Evolutionary conservation across 2,113 vertebrate genomes (phyloP), one percentile per base, ranked within the genome.

Genomic region (Ranitomeya imitator): DNA sequence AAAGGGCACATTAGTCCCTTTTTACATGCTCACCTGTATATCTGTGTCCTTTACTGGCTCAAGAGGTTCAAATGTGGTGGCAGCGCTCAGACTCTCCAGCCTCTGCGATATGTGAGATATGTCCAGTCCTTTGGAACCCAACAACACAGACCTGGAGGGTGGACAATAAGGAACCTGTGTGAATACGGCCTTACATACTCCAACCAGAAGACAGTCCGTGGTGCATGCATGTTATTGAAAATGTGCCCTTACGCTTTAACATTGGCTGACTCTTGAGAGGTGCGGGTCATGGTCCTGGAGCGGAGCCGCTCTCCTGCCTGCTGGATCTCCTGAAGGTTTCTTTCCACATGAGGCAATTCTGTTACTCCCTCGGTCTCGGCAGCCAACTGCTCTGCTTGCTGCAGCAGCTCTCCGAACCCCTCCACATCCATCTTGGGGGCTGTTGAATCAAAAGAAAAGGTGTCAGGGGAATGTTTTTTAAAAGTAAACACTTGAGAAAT

Each of bases 41-140:
- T 99, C 98, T 0, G 98, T 99, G 91, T 99, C 98, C 93, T 98
- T 99, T 84, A 99, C 98, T 0, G 98, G 98, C 90, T 99, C 98
- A 61, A 99, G 95, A 71, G 98, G 98, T 90, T 99, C 98, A 90
- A 99, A 99, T 0, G 98, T 99, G 87, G 98, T 99, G 26, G 96
- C 98, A 85, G 98, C 98, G 86, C 98, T 99, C 12, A 99, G 93
- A 91, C 95, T 98, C 92, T 99, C 97, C 76, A 99, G 76, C 19
- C 97, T 95, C 92, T 99, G 98, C 21, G 98, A 99, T 90, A 98
- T 99, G 92, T 99, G 97, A 89, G 98, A 97, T 90, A 98, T 97
- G 91, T 99, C 98, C 88, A 99, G 96, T 13, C 98, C 98, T 92
- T 91, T 95, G 91, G 98, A 98, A 15, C 98, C 97, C 0, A 99